Percentiles rank a stretch among this genome's conserved stretches.
Conservation (phyloP, 1,140 invertebrate genomes). For the Neuroterus valhalla region DNA sequence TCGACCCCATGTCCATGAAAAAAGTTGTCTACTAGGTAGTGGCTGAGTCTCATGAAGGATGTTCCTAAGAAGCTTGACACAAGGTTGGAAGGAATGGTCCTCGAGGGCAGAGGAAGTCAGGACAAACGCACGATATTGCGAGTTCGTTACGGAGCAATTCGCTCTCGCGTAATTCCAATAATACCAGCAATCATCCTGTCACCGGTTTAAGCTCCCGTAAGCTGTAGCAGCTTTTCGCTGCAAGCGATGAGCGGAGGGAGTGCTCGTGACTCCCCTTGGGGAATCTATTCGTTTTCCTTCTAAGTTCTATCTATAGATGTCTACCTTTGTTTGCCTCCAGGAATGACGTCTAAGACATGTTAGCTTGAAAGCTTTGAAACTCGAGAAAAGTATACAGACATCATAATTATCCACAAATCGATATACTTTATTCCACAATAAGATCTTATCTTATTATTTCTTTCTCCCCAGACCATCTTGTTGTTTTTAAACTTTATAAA, state of each 20-base stretch:
- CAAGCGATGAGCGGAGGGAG: constrained; percentile 53
- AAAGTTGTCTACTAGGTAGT: background rate
- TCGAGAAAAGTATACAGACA: background rate
- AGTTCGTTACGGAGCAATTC: constrained; percentile 69
- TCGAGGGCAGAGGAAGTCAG: constrained; percentile 52
- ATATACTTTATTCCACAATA: background rate
- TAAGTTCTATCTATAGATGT: constrained; percentile 37
- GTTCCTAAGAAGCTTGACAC: constrained; percentile 15
- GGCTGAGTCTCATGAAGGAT: background rate
- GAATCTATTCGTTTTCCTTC: constrained; percentile 69
- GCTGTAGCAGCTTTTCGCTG: constrained; percentile 63
- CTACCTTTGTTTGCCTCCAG: constrained; percentile 13
- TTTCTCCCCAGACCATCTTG: too few species aligned
- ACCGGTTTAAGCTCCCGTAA: constrained; percentile 69
- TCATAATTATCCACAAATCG: background rate
- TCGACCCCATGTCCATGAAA: background rate
- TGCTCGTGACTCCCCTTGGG: constrained; percentile 66
- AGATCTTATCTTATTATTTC: background rate
- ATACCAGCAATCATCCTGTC: constrained; percentile 73
- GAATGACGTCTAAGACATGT: background rate
- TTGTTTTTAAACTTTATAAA: too few species aligned
- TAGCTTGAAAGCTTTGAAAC: constrained; percentile 5
- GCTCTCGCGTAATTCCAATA: constrained; percentile 69
- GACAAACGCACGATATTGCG: constrained; percentile 60
- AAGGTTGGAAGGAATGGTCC: background rate